Evolutionary conservation across 1,140 invertebrate species (phyloP), one percentile per base, ranked within the genome.

Genomic region (Andricus grossulariae): DNA sequence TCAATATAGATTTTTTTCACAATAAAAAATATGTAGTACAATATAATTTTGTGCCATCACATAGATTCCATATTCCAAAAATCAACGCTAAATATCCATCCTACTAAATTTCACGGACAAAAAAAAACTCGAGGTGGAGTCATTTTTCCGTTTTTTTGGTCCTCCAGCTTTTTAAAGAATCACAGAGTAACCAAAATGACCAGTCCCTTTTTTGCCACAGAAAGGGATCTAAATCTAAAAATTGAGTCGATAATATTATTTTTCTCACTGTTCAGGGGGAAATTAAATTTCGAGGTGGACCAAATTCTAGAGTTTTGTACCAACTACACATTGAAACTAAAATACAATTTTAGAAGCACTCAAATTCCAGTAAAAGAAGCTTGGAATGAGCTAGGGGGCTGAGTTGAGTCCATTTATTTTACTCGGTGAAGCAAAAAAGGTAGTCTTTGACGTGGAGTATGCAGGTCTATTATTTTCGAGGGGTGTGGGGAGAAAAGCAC

Each of bases 401-500:
- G 57, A 25, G 16, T 66, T 21, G 21, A 66, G 57, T 39, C 39
- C 11, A 66, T 66, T 66, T 66, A 66, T 66, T 66, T 66, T 32
- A 39, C 57, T 60, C 10, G 13, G 13, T 2, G 57, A 6, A 15
- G 21, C 15, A 39, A 12, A 66, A 66, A 66, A 12, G 25, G 21
- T 25, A 66, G 57, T 39, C 13, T 66, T 66, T 32, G 57, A 66
- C 57, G 21, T 8, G 57, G 39, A 66, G 57, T 66, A 66, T 66
- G 57, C 57, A 32, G 57, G 57, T 66, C 57, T 25, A 66, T 66
- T 66, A 77, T 75, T 77, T 85, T 75, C 66, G 78, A 75, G 71
- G 70, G 54, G 72, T 82, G 81, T 83, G 60, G 75, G 83, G 78
- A 83, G 82, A 80, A 81, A 83, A 87, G 74, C 82, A 82, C 82